Evolutionary conservation across 2,113 vertebrate species (phyloP), one percentile per base, ranked within the genome.

Genomic region (Pelobates fuscus): DNA sequence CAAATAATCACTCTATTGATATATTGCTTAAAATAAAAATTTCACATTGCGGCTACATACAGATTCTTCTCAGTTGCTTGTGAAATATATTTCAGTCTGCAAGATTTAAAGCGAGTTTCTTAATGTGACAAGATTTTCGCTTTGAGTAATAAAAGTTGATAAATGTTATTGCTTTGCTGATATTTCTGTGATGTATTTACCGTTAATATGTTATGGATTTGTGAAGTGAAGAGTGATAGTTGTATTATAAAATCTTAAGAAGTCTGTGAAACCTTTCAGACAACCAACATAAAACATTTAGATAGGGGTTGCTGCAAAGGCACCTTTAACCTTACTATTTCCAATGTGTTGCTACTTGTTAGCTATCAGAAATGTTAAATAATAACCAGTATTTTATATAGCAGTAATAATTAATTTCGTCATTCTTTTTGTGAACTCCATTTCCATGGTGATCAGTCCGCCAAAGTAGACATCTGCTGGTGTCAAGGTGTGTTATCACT

Each of bases 141-240:
- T 63, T 72, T 72, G 70, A 72, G 70, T 64, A 54, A 72, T 72
- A 72, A 72, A 71, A 72, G 70, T 54, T 72, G 70, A 72, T 72
- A 12, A 60, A 72, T 72, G 70, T 72, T 72, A 63, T 72, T 54
- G 70, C 70, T 59, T 62, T 12, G 27, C 44, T 72, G 70, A 72
- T 72, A 72, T 72, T 72, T 37, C 70, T 52, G 41, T 54, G 70
- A 72, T 63, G 70, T 72, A 63, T 63, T 72, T 72, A 72, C 70
- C 60, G 52, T 72, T 63, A 72, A 72, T 72, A 72, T 64, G 59
- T 63, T 72, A 72, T 72, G 44, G 70, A 72, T 72, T 54, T 72
- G 59, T 72, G 70, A 62, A 25, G 43, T 72, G 70, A 63, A 72
- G 70, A 72, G 43, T 54, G n/a, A 54, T 72, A 54, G 70, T 4